Evolutionary conservation across 2,113 vertebrate species (phyloP), one percentile per base, ranked within the genome.

Genomic region (Synodontis membranacea): DNA sequence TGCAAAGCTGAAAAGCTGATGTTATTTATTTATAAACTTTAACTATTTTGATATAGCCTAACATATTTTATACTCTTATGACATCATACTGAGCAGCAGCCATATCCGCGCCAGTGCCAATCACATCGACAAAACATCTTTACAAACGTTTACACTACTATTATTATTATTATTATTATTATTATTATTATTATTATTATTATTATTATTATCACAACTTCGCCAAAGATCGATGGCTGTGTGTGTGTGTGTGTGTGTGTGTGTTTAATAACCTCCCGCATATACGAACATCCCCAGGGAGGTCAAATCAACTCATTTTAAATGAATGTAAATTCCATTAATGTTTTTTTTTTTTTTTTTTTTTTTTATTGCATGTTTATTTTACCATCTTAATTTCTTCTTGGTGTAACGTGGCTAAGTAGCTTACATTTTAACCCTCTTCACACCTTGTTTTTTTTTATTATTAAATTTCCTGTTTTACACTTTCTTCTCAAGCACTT

Each of bases 141-240:
- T 48, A 85, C 83, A 74, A 46, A 79, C 58, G 48, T 87, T 89
- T 90, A 66, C 52, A 87, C 86, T 87, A 85, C 86, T 88, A 72
- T 89, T 89, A 87, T 91, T 89, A 88, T 89, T 90, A 88, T 92
- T 91, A 89, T 90, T 85, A 87, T 88, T 89, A 89, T 90, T 90
- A 88, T 88, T 91, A 91, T 89, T 83, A 89, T 78, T 88, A 89
- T 84, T 84, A 88, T 82, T 88, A 87, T 83, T 88, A 89, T 80
- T 85, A 79, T 86, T 80, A 85, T 62, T 84, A 76, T 62, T 87
- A 83, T 91, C 90, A 91, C 50, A 87, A 84, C 68, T 89, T 88
- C 91, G 93, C 95, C 94, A 96, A 96, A 96, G 94, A 95, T 92
- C 83, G 83, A 93, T 92, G 92, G 92, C 89, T 95, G 94, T 94